phyloP scores from a whole-genome alignment of 2,797 vertebrate genomes.

The Lates japonicus region DNA sequence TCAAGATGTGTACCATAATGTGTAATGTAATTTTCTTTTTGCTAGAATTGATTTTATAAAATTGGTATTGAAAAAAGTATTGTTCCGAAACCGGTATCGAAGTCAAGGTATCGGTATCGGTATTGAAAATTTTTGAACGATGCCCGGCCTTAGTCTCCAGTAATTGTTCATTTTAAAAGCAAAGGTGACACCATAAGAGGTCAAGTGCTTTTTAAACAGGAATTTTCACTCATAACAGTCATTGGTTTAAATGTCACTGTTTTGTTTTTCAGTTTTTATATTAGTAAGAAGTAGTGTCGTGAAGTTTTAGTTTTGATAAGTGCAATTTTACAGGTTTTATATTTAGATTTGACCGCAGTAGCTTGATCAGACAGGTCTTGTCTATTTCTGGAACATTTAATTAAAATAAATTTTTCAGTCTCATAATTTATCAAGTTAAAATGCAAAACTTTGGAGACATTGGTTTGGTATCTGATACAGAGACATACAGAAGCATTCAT shows the following conservation, averaged over 20 bases:
- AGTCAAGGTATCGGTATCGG: too few relatives aligned
- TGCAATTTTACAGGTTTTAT: background rate
- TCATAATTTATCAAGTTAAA: background rate
- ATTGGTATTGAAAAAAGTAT: too few relatives aligned
- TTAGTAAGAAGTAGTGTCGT: background rate
- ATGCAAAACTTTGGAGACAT: background rate
- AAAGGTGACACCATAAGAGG: background rate
- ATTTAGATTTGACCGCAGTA: background rate
- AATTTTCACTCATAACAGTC: background rate
- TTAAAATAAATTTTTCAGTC: too few relatives aligned
- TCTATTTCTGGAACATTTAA: background rate
- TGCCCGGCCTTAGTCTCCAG: background rate
- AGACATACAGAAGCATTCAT: background rate
- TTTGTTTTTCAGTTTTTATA: background rate
- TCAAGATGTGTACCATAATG: too few relatives aligned
- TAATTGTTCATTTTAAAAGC: background rate
- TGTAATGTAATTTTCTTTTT: too few relatives aligned
- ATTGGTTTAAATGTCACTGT: background rate
- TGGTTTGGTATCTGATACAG: background rate
- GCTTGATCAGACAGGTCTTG: background rate
- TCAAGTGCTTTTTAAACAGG: background rate
- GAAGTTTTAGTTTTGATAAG: background rate
- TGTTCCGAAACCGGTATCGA: too few relatives aligned
- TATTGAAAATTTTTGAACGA: too few relatives aligned
- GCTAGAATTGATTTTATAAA: too few relatives aligned